Conservation (phyloP, 2,113 vertebrate species). For the Numenius arquata region DNA sequence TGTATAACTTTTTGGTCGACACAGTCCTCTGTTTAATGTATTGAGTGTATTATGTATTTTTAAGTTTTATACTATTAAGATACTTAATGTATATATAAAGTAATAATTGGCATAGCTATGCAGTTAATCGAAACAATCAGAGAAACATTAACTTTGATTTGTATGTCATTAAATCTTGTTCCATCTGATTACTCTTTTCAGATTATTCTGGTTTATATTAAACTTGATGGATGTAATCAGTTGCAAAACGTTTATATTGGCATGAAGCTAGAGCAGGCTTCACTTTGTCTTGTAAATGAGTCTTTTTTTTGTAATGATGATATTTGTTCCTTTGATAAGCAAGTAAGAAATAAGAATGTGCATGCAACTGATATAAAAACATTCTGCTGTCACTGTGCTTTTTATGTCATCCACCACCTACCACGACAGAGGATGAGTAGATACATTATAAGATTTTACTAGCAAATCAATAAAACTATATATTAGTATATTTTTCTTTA, state of each 20-base stretch:
- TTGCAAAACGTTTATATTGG: conserved; percentile 22
- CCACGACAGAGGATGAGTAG: background rate
- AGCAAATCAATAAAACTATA: background rate
- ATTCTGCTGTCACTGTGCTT: background rate
- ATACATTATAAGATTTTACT: background rate
- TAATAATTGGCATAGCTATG: background rate
- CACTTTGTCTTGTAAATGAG: conserved; percentile 19
- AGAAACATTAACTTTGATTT: conserved; percentile 33
- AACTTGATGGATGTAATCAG: conserved; percentile 40
- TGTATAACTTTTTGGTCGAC: background rate
- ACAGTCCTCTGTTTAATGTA: background rate
- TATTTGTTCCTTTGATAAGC: conserved; percentile 10
- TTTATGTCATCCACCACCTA: background rate
- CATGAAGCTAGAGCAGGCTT: background rate
- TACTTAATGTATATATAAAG: conserved; percentile 12
- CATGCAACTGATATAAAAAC: background rate
- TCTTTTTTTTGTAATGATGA: background rate
- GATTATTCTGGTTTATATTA: conserved; percentile 45
- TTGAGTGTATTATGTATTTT: background rate
- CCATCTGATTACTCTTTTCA: conserved; percentile 26
- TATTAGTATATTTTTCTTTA: background rate
- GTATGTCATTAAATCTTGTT: conserved; percentile 43
- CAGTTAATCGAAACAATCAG: conserved; percentile 27
- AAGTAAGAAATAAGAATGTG: background rate
- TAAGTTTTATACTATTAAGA: background rate